A percentile compares a stretch with the other conserved stretches of the same genome.
Evolutionary conservation across 2,113 vertebrate genomes (phyloP).

Genomic region (Chaenogobius annularis): DNA sequence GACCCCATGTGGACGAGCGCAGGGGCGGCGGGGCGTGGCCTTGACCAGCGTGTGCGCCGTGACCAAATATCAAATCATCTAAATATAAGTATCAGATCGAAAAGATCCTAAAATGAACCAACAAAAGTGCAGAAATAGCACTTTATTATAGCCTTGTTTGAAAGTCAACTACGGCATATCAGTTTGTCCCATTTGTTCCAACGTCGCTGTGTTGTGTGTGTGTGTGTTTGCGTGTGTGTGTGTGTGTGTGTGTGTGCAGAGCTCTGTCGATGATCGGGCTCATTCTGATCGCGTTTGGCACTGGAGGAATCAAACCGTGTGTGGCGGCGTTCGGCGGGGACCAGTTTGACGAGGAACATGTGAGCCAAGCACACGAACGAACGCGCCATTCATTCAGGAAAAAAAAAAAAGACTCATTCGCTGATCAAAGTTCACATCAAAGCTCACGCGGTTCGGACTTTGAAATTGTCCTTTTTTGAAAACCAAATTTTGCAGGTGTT

Average conservation of each 20-base stretch:
- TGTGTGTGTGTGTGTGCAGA: constrained; percentile 53
- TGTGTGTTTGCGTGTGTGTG: too few relatives aligned
- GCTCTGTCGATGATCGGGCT: constrained; percentile 86
- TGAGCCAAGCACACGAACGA: constrained; percentile 68
- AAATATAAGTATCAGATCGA: too few relatives aligned
- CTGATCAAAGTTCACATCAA: background rate
- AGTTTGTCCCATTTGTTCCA: too few relatives aligned
- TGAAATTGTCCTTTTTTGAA: background rate
- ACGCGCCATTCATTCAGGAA: background rate
- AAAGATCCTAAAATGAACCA: too few relatives aligned
- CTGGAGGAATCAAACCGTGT: constrained; percentile 97
- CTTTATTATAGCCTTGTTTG: too few relatives aligned
- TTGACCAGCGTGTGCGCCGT: too few relatives aligned
- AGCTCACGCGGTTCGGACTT: background rate
- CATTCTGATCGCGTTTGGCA: constrained; percentile 91
- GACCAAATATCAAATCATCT: too few relatives aligned
- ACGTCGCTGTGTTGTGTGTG: too few relatives aligned
- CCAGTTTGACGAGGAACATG: constrained; percentile 92
- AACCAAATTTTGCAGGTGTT: background rate
- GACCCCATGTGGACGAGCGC: too few relatives aligned
- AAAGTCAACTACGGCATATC: too few relatives aligned
- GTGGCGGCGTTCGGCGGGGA: constrained; percentile 97
- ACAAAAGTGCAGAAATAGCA: too few relatives aligned
- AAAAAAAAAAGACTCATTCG: background rate
- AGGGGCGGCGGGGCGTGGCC: too few relatives aligned